Evolutionary conservation across 2,888 invertebrate genomes (phyloP).

Genomic region (Lasioglossum morio): DNA sequence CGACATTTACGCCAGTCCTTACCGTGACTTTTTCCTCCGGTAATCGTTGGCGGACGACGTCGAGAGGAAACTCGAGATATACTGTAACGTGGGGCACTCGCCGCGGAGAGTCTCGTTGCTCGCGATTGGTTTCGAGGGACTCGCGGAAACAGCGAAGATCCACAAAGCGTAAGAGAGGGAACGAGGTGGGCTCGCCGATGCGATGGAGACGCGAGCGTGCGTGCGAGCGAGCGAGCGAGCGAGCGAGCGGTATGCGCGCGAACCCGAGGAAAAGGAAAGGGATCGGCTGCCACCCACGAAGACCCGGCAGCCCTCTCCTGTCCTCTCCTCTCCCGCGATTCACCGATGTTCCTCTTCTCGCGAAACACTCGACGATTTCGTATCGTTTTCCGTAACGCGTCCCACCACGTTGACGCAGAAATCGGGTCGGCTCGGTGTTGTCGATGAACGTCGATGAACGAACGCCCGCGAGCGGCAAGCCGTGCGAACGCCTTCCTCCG

Average conservation of each 20-base stretch:
- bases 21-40: not conserved
- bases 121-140: not conserved
- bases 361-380: not conserved
- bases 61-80: not conserved
- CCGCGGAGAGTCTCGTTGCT: not conserved
- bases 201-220: not conserved
- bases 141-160: not conserved
- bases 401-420: not conserved
- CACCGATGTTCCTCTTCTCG: not conserved
- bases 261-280: slow-evolving; percentile 55
- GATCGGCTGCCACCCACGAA: slow-evolving; percentile 67
- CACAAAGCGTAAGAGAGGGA: not conserved
- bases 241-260: slow-evolving; percentile 14
- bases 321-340: not conserved
- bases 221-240: no score
- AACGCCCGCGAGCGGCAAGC: not conserved
- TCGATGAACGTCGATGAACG: not conserved
- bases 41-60: not conserved
- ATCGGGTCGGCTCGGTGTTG: not conserved
- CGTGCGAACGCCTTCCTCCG: not conserved
- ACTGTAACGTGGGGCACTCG: not conserved
- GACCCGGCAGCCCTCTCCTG: slow-evolving; percentile 14
- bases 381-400: not conserved
- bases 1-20: not conserved
- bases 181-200: not conserved